Evolutionary conservation across 2,888 invertebrate genomes (phyloP).

Genomic region (Rosalia funebris): DNA sequence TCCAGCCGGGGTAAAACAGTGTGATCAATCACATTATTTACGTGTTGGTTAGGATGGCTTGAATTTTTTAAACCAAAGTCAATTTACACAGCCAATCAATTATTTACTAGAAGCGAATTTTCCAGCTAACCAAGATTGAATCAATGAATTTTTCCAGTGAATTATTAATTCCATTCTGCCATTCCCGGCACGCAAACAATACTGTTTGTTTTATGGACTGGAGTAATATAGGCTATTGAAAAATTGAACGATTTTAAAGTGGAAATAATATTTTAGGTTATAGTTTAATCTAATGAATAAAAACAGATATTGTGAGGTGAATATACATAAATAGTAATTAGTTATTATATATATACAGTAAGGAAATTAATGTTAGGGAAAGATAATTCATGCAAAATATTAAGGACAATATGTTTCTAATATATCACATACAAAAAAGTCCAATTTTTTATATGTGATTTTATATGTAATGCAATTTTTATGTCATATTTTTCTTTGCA

Average conservation of each 20-base stretch:
- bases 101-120: constrained; percentile 12
- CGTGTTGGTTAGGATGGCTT: constrained; percentile 42
- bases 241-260: neutral
- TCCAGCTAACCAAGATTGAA: constrained; percentile 18
- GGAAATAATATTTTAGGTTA: no score
- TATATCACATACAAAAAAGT: no score
- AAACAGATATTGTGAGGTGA: no score
- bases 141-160: constrained; percentile 18
- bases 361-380: no score
- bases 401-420: no score
- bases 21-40: constrained; percentile 52
- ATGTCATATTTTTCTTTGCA: no score
- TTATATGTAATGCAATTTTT: no score
- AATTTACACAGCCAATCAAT: constrained; percentile 17
- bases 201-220: constrained; percentile 7
- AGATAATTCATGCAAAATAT: no score
- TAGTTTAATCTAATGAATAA: no score
- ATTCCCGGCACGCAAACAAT: constrained; percentile 16
- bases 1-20: constrained; percentile 48
- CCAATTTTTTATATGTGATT: no score
- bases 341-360: no score
- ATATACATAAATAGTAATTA: no score
- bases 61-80: constrained; percentile 19
- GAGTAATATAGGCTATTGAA: neutral
- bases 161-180: constrained; percentile 12